A percentile compares a stretch with the other conserved stretches of the same genome.
phyloP scores from a whole-genome alignment of 2,113 vertebrate genomes.

The Stictonetta naevosa region DNA sequence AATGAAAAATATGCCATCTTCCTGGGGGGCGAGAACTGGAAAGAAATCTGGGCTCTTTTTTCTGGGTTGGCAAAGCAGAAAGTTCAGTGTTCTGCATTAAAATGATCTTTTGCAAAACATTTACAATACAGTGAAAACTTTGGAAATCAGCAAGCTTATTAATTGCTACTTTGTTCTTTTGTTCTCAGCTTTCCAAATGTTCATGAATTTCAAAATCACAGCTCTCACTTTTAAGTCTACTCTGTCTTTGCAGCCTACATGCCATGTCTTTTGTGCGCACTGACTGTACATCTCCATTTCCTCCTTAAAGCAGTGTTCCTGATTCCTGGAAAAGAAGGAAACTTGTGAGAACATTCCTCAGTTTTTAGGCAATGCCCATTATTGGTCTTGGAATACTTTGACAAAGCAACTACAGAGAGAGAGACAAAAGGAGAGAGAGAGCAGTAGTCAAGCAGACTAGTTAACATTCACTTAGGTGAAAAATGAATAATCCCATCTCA shows the following conservation, averaged over 20 bases:
- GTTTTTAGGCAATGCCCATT: constrained; percentile 21
- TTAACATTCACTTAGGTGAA: not conserved
- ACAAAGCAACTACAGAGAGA: not conserved
- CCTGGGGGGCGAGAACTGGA: not conserved
- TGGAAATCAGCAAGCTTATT: not conserved
- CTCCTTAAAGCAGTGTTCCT: not conserved
- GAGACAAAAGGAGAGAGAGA: not conserved
- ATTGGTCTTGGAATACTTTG: constrained; percentile 31
- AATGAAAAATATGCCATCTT: not conserved
- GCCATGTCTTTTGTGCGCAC: not conserved
- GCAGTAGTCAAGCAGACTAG: not conserved
- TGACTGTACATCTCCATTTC: not conserved
- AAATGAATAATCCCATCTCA: not conserved
- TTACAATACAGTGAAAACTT: not conserved
- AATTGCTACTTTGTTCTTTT: not conserved
- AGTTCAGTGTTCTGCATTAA: not conserved
- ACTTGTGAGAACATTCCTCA: constrained; percentile 40
- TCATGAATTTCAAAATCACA: not conserved
- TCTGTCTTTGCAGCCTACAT: not conserved
- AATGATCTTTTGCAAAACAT: not conserved
- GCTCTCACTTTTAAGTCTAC: not conserved
- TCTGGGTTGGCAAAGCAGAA: not conserved
- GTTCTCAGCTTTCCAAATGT: not conserved
- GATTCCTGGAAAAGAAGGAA: constrained; percentile 24
- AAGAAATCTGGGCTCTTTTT: not conserved